A percentile compares a stretch with the other conserved stretches of the same genome.
Evolutionary conservation across 2,888 invertebrate genomes (phyloP).

Genomic region (Eudasyphora cyanicolor): DNA sequence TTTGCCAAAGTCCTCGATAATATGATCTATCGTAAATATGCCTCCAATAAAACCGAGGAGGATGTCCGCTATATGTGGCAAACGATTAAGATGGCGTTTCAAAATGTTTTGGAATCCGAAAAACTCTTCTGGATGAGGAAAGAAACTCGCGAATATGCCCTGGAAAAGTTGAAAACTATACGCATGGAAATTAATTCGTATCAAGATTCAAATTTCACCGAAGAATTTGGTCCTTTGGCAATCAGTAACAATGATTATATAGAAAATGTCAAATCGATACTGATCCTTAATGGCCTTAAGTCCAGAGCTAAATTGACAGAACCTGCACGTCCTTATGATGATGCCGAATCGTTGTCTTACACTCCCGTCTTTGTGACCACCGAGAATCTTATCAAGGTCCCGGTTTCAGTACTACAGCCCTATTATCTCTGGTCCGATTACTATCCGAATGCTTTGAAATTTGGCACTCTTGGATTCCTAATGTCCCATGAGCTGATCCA

Average conservation of each 20-base stretch:
- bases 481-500: slow-evolving; percentile 77
- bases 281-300: slow-evolving; percentile 29
- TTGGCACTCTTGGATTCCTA: slow-evolving; percentile 72
- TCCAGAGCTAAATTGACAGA: slow-evolving; percentile 64
- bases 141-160: slow-evolving; percentile 69
- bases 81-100: slow-evolving; percentile 72
- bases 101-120: slow-evolving; percentile 65
- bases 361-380: slow-evolving; percentile 73
- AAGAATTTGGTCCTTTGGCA: slow-evolving; percentile 71
- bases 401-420: slow-evolving; percentile 74
- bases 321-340: slow-evolving; percentile 69
- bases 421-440: slow-evolving; percentile 71
- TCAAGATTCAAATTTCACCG: slow-evolving; percentile 68
- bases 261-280: slow-evolving; percentile 65
- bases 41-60: slow-evolving; percentile 68
- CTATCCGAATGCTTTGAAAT: slow-evolving; percentile 75
- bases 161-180: slow-evolving; percentile 72
- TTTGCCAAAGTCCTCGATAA: slow-evolving; percentile 76
- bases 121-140: slow-evolving; percentile 70
- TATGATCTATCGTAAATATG: slow-evolving; percentile 73
- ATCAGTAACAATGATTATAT: slow-evolving; percentile 69
- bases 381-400: slow-evolving; percentile 74
- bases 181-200: slow-evolving; percentile 72
- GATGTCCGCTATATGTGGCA: slow-evolving; percentile 74
- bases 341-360: slow-evolving; percentile 68